Percentiles rank a stretch among this genome's conserved stretches.
Conservation (phyloP, 1,140 invertebrate genomes). For the Augochlora pura region DNA sequence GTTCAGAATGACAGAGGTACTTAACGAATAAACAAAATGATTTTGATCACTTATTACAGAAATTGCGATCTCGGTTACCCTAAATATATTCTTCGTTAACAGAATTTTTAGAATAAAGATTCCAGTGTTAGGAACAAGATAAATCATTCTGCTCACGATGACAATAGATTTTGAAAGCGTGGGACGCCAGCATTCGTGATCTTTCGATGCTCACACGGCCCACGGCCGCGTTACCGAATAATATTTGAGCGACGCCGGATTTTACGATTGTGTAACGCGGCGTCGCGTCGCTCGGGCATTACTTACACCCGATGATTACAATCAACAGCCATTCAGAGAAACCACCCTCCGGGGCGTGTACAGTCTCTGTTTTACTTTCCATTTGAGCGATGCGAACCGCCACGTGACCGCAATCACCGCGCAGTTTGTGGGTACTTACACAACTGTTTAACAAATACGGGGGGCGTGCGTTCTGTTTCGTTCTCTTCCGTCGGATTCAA, state of each 20-base stretch:
- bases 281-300: slow-evolving; percentile 68
- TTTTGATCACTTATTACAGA: no score
- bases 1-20: no score
- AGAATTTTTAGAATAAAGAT: not conserved
- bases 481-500: slow-evolving; percentile 20
- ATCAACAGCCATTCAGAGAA: slow-evolving; percentile 78
- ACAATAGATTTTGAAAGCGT: slow-evolving; percentile 8
- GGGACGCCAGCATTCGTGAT: slow-evolving; percentile 1
- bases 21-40: no score
- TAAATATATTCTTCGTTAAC: not conserved
- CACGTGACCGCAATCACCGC: slow-evolving; percentile 79
- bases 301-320: slow-evolving; percentile 79
- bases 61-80: not conserved
- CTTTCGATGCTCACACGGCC: not conserved
- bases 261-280: slow-evolving; percentile 42
- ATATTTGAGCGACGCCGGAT: slow-evolving; percentile 47
- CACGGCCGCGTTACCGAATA: not conserved
- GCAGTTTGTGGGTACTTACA: slow-evolving; percentile 76
- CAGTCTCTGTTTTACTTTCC: slow-evolving; percentile 74
- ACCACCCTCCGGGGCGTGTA: slow-evolving; percentile 71
- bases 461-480: slow-evolving; percentile 29
- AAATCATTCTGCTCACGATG: not conserved
- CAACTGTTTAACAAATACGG: slow-evolving; percentile 73
- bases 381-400: slow-evolving; percentile 72
- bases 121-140: not conserved